Conservation (phyloP, 2,113 vertebrate genomes). For the Calypte anna region DNA sequence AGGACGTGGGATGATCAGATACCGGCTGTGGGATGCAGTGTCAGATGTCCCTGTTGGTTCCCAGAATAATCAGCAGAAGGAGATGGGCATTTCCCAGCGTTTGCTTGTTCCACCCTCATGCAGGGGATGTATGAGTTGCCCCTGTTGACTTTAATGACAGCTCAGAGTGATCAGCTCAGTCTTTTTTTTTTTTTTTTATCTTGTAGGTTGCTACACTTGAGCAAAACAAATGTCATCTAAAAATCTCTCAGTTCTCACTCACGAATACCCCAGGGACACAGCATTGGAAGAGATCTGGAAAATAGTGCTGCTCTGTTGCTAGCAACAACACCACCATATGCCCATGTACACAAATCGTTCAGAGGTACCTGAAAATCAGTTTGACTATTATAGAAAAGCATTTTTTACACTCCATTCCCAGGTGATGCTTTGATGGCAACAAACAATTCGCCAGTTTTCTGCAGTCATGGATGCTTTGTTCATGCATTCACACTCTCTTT, state of each 20-base stretch:
- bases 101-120: neutral
- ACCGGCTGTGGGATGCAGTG: neutral
- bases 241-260: neutral
- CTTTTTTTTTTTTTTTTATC: neutral
- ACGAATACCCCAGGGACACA: neutral
- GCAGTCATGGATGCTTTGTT: neutral
- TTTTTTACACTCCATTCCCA: neutral
- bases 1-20: neutral
- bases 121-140: neutral
- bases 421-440: neutral
- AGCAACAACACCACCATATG: neutral
- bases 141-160: neutral
- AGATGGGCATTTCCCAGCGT: neutral
- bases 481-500: neutral
- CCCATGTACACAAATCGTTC: neutral
- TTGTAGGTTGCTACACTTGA: neutral
- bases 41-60: neutral
- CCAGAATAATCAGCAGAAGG: neutral
- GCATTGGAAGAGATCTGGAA: neutral
- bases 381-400: neutral
- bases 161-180: neutral
- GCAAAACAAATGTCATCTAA: neutral
- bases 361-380: neutral
- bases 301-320: neutral
- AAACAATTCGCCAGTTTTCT: neutral